Evolutionary conservation across 2,113 vertebrate species (phyloP).

Genomic region (Pelecanus crispus): DNA sequence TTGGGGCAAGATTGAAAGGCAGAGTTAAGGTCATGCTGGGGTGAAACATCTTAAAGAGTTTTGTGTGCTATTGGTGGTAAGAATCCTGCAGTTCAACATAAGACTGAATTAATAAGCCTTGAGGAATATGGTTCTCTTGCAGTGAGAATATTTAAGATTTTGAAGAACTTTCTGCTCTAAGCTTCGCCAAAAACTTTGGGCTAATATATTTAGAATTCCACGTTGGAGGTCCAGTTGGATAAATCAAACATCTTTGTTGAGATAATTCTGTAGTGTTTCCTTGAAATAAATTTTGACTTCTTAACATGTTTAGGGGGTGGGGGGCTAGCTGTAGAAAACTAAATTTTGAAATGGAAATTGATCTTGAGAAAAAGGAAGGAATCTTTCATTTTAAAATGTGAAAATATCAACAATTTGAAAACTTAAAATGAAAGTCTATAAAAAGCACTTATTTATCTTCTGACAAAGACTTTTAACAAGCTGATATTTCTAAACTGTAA

Average conservation of each 20-base stretch:
- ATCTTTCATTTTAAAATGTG: neutral
- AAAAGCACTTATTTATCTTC: neutral
- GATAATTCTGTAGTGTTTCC: neutral
- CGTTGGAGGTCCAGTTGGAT: neutral
- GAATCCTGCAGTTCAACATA: neutral
- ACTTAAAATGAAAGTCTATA: neutral
- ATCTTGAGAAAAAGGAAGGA: neutral
- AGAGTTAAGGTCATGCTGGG: neutral
- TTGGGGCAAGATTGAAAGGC: neutral
- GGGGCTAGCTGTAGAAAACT: neutral
- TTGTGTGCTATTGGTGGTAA: neutral
- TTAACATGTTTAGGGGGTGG: neutral
- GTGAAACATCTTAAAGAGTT: neutral
- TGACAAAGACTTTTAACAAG: neutral
- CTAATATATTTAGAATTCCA: neutral
- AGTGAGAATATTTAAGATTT: neutral
- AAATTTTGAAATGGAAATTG: neutral
- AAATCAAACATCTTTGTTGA: neutral
- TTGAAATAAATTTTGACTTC: neutral
- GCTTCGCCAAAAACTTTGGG: neutral
- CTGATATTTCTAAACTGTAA: neutral
- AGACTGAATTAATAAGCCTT: neutral
- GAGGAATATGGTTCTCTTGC: neutral
- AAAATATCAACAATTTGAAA: neutral
- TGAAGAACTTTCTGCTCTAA: neutral